Conservation (phyloP, 53 echinoderm and acorn worm genomes). For the Mesocentrotus franciscanus region DNA sequence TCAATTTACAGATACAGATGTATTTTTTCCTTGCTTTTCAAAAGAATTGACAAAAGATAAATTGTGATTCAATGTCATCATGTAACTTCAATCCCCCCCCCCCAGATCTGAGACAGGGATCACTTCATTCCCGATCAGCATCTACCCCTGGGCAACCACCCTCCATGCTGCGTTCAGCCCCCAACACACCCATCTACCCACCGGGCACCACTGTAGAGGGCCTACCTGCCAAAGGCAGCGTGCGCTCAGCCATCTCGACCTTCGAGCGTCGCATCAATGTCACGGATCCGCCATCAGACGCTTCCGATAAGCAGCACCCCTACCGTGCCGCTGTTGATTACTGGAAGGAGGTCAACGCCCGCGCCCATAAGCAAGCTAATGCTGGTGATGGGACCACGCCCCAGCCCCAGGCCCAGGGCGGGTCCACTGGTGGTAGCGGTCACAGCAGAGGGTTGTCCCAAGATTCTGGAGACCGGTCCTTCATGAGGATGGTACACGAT, state of each 20-base stretch:
- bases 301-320: constrained; percentile 74
- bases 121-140: constrained; percentile 51
- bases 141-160: constrained; percentile 44
- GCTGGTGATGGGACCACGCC: neutral
- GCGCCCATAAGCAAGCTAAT: constrained; percentile 49
- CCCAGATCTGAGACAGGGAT: constrained; percentile 2
- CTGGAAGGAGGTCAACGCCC: constrained; percentile 76
- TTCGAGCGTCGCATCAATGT: constrained; percentile 82
- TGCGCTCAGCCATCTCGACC: constrained; percentile 82
- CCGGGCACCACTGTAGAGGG: constrained; percentile 54
- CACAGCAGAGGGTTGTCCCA: constrained; percentile 66
- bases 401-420: neutral
- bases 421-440: neutral
- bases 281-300: constrained; percentile 52
- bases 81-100: neutral
- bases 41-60: neutral
- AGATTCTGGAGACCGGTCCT: constrained; percentile 70
- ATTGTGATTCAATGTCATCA: neutral
- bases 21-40: neutral
- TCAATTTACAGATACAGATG: neutral
- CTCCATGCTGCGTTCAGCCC: constrained; percentile 25
- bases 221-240: constrained; percentile 75
- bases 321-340: constrained; percentile 84
- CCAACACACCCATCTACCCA: constrained; percentile 66
- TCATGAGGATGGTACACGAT: constrained; percentile 84